Evolutionary conservation across 64 coral and sea anemone genomes (phyloP).

Genomic region (Stylophora pistillata): DNA sequence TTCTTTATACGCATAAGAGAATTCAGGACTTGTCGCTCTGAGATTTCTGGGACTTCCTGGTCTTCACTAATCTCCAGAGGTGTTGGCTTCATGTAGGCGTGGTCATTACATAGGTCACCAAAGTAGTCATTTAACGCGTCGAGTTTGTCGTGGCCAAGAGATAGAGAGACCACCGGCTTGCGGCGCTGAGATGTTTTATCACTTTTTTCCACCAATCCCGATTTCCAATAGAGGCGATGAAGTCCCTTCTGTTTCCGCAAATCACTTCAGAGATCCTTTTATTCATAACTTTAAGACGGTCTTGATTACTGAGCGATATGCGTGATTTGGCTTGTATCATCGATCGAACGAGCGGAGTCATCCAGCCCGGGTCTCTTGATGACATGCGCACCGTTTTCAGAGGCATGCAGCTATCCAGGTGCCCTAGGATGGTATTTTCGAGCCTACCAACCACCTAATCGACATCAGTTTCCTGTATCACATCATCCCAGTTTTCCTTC

Average conservation of each 20-base stretch:
- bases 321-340: constrained; percentile 36
- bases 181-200: background rate
- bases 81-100: too few species aligned
- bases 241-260: constrained; percentile 1
- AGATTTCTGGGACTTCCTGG: too few species aligned
- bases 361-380: constrained; percentile 54
- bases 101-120: too few species aligned
- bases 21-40: too few species aligned
- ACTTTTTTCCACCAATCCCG: background rate
- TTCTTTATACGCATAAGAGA: too few species aligned
- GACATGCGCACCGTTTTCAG: constrained; percentile 41
- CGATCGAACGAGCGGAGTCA: constrained; percentile 42
- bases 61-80: too few species aligned
- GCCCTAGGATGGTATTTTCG: background rate
- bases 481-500: too few species aligned
- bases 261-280: background rate
- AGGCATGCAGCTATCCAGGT: constrained; percentile 37
- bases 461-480: too few species aligned
- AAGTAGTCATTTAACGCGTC: too few species aligned
- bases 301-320: background rate
- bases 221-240: background rate
- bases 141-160: too few species aligned
- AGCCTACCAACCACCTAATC: too few species aligned
- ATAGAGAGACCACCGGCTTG: background rate
- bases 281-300: background rate